phyloP scores from a whole-genome alignment of 2,113 vertebrate species.

The Cyphomyrus discorhynchus region DNA sequence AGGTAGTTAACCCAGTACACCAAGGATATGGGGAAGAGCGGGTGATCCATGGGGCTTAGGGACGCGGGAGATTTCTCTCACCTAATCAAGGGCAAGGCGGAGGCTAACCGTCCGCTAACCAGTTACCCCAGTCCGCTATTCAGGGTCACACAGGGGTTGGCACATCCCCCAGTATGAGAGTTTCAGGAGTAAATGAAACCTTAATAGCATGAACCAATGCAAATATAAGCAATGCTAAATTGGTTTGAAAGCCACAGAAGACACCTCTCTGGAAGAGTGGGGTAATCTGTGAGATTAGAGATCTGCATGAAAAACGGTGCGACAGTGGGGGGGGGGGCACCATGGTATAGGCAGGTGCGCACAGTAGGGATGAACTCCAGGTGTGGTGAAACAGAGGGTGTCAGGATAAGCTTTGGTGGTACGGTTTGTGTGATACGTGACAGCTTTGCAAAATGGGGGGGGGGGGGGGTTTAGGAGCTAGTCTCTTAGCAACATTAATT shows the following conservation, averaged over 20 bases:
- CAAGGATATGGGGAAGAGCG: slow-evolving; percentile 13
- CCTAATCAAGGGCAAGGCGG: not conserved
- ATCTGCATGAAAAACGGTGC: not conserved
- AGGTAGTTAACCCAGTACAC: slow-evolving; percentile 39
- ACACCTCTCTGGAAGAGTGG: not conserved
- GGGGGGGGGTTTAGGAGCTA: not conserved
- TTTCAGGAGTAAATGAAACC: slow-evolving; percentile 16
- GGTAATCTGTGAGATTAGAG: not conserved
- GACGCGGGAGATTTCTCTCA: not conserved
- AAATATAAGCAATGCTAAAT: not conserved
- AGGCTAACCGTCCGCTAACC: not conserved
- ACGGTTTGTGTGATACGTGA: not conserved
- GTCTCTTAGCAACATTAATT: not conserved
- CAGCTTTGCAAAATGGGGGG: not conserved
- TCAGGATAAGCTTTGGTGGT: not conserved
- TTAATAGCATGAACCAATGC: not conserved
- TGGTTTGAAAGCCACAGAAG: not conserved
- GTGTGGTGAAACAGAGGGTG: not conserved
- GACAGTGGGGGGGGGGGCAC: not conserved
- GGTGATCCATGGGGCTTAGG: not conserved
- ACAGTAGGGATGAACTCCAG: not conserved
- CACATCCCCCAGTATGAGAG: not conserved
- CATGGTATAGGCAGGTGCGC: not conserved
- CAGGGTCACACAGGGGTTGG: not conserved
- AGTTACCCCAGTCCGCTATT: not conserved